Evolutionary conservation across 1,140 invertebrate genomes (phyloP).

Genomic region (Scaptomyza graminum): DNA sequence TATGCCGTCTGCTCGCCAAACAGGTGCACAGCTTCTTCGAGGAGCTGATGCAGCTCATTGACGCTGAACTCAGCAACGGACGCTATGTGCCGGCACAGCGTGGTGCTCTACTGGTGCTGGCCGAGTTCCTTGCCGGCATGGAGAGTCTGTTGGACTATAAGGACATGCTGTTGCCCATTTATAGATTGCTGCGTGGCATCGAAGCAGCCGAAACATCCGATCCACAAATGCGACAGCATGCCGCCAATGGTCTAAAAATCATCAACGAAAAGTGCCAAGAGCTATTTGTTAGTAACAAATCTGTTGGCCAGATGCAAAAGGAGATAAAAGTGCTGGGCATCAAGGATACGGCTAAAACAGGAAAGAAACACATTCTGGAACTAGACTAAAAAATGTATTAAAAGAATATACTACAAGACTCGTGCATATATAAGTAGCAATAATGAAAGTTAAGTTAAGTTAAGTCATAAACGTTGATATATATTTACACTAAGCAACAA

Average conservation of each 20-base stretch:
- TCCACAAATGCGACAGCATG: constrained; percentile 87
- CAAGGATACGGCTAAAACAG: constrained; percentile 29
- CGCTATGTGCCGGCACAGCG: constrained; percentile 87
- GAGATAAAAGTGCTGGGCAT: constrained; percentile 85
- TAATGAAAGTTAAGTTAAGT: too few species aligned
- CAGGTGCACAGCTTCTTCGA: constrained; percentile 87
- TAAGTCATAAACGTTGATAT: background rate
- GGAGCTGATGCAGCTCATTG: constrained; percentile 88
- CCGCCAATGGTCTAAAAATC: constrained; percentile 88
- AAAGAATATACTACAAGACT: background rate
- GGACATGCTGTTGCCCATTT: constrained; percentile 87
- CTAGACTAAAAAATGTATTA: constrained; percentile 36
- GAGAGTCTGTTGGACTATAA: constrained; percentile 87
- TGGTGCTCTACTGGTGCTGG: constrained; percentile 89
- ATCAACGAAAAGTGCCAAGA: constrained; percentile 87
- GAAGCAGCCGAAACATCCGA: constrained; percentile 86
- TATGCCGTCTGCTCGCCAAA: constrained; percentile 90
- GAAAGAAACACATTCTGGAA: constrained; percentile 65
- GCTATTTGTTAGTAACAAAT: constrained; percentile 85
- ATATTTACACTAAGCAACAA: background rate
- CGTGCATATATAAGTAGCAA: too few species aligned
- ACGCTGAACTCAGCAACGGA: constrained; percentile 87
- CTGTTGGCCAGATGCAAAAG: constrained; percentile 85
- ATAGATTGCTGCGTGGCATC: constrained; percentile 87
- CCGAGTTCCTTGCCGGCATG: constrained; percentile 88